phyloP scores from a whole-genome alignment of 2,797 vertebrate genomes.

The Manis crassicaudata region DNA sequence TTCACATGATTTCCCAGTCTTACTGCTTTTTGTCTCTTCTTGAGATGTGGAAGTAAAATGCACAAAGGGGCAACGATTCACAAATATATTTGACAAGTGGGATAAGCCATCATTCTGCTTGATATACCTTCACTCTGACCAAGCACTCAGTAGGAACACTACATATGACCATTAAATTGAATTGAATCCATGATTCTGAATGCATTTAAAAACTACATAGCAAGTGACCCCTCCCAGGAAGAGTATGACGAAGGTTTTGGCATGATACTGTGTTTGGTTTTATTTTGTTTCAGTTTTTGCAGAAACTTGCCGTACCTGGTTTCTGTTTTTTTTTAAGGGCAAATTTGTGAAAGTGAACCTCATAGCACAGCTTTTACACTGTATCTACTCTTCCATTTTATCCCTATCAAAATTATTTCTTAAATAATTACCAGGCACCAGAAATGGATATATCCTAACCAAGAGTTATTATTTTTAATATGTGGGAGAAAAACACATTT shows the following conservation, averaged over 20 bases:
- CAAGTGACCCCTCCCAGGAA: neutral
- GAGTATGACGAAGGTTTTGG: neutral
- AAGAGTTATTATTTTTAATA: neutral
- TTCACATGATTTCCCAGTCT: neutral
- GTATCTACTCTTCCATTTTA: neutral
- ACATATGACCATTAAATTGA: neutral
- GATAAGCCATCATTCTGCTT: neutral
- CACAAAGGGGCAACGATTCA: neutral
- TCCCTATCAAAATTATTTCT: slow-evolving; percentile 1
- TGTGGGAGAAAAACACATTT: neutral
- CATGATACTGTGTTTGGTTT: neutral
- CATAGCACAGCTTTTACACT: neutral
- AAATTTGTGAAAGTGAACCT: neutral
- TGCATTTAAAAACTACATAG: neutral
- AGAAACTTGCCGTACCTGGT: neutral
- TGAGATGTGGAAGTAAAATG: neutral
- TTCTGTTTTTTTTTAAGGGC: neutral
- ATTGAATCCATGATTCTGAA: neutral
- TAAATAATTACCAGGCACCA: neutral
- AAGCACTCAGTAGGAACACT: neutral
- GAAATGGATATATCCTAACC: neutral
- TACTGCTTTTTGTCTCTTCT: neutral
- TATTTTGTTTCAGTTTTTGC: neutral
- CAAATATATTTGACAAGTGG: neutral
- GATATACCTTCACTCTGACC: neutral